Percentiles rank a stretch among this genome's conserved stretches.
Conservation (phyloP, 2,113 vertebrate genomes). For the Zingel zingel region DNA sequence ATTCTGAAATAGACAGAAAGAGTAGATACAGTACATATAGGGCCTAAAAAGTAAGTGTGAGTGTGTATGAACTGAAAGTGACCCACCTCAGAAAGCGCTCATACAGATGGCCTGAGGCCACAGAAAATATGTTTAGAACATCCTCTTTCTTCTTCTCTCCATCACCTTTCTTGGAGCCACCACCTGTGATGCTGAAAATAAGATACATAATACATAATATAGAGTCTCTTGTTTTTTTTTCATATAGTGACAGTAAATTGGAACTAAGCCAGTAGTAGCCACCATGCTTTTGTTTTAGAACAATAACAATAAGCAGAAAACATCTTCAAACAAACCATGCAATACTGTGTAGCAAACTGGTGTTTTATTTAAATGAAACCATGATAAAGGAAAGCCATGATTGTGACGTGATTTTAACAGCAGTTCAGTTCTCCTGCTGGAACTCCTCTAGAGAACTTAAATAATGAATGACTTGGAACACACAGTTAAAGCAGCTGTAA, state of each 20-base stretch:
- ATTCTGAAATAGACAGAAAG: slow-evolving; percentile 86
- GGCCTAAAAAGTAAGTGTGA: neutral
- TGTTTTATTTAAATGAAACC: slow-evolving; percentile 25
- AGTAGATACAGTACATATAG: neutral
- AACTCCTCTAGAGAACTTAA: slow-evolving; percentile 1
- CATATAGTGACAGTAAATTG: slow-evolving; percentile 41
- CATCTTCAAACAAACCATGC: slow-evolving; percentile 54
- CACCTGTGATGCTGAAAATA: slow-evolving; percentile 88
- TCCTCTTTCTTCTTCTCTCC: slow-evolving; percentile 86
- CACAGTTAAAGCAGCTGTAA: slow-evolving; percentile 22
- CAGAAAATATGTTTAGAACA: slow-evolving; percentile 95
- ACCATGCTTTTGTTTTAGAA: slow-evolving; percentile 38
- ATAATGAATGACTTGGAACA: slow-evolving; percentile 31
- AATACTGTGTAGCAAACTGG: slow-evolving; percentile 4
- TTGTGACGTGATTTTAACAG: slow-evolving; percentile 14
- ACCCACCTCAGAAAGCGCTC: slow-evolving; percentile 96
- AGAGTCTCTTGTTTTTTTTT: slow-evolving; percentile 22
- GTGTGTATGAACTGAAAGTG: slow-evolving; percentile 4
- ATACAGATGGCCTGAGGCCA: slow-evolving; percentile 97
- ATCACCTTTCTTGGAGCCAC: slow-evolving; percentile 80
- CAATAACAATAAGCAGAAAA: slow-evolving; percentile 28
- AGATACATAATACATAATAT: slow-evolving; percentile 25
- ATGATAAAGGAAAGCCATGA: slow-evolving; percentile 16
- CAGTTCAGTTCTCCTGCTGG: slow-evolving; percentile 32
- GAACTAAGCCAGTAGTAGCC: slow-evolving; percentile 5